Conservation (phyloP, 1,140 invertebrate species). For the Sitophilus oryzae region DNA sequence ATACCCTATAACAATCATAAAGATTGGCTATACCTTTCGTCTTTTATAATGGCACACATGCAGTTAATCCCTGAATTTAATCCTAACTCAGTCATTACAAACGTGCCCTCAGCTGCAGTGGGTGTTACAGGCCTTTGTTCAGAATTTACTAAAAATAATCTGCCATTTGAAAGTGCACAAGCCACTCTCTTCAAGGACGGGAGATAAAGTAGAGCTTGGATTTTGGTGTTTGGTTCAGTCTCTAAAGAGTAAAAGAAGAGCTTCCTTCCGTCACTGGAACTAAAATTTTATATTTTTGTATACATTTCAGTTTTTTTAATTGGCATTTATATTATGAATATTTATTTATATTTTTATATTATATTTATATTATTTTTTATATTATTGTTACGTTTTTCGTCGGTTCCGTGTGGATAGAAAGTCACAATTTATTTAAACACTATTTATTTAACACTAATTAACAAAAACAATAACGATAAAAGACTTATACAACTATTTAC, state of each 20-base stretch:
- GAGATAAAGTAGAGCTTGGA: conserved; percentile 60
- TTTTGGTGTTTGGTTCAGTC: conserved; percentile 49
- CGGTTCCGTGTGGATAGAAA: no score
- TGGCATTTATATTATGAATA: no score
- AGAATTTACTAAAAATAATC: conserved; percentile 65
- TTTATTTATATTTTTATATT: no score
- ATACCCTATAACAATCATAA: background rate
- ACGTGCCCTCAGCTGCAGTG: conserved; percentile 61
- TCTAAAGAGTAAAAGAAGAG: conserved; percentile 55
- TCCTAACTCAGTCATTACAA: conserved; percentile 72
- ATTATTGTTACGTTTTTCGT: no score
- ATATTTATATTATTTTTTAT: no score
- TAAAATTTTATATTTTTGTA: conserved; percentile 34
- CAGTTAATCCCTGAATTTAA: conserved; percentile 57
- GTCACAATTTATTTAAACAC: no score
- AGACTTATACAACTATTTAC: no score
- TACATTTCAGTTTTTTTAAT: no score
- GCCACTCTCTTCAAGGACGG: conserved; percentile 62
- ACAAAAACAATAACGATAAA: no score
- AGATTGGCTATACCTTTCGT: conserved; percentile 39
- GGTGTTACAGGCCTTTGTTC: conserved; percentile 54
- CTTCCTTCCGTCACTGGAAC: conserved; percentile 49
- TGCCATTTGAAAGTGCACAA: conserved; percentile 65
- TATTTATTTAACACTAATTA: no score
- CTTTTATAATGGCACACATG: conserved; percentile 48